Evolutionary conservation across 2,888 invertebrate genomes (phyloP).

Genomic region (Tromatobia lineatoria): DNA sequence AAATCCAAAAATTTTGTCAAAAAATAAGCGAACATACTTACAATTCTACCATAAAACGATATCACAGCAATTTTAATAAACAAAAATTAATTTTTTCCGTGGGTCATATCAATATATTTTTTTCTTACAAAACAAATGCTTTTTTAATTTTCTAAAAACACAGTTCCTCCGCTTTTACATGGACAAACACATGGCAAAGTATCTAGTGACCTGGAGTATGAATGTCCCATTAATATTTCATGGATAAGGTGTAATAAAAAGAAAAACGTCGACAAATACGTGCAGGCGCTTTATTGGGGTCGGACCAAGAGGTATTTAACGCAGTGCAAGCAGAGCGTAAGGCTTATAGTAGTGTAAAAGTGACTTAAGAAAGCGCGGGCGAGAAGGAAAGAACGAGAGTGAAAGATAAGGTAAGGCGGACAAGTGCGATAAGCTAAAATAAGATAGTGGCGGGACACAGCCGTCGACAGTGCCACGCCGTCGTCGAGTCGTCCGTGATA

Average conservation of each 20-base stretch:
- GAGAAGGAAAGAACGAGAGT: constrained; percentile 58
- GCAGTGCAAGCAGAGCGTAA: constrained; percentile 37
- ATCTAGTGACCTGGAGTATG: not conserved
- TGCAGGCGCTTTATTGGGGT: constrained; percentile 26
- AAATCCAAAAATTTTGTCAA: too few relatives aligned
- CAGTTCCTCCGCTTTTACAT: not conserved
- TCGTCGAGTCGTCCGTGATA: constrained; percentile 77
- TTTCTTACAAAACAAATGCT: too few relatives aligned
- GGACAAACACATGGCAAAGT: not conserved
- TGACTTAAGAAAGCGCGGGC: constrained; percentile 74
- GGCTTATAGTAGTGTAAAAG: constrained; percentile 32
- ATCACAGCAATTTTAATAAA: too few relatives aligned
- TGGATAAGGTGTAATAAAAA: constrained; percentile 37
- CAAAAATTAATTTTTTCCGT: too few relatives aligned
- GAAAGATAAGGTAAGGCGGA: constrained; percentile 73
- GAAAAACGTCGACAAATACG: constrained; percentile 3
- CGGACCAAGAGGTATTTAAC: constrained; percentile 41
- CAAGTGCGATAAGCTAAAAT: constrained; percentile 83
- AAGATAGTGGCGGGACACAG: constrained; percentile 78
- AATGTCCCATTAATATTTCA: constrained; percentile 31
- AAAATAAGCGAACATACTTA: too few relatives aligned
- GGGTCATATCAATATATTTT: too few relatives aligned
- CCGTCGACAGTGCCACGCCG: constrained; percentile 76
- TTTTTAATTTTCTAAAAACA: not conserved
- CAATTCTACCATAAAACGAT: too few relatives aligned